A percentile compares a stretch with the other conserved stretches of the same genome.
Conservation (phyloP, 1,140 invertebrate genomes). For the Cylas formicarius region DNA sequence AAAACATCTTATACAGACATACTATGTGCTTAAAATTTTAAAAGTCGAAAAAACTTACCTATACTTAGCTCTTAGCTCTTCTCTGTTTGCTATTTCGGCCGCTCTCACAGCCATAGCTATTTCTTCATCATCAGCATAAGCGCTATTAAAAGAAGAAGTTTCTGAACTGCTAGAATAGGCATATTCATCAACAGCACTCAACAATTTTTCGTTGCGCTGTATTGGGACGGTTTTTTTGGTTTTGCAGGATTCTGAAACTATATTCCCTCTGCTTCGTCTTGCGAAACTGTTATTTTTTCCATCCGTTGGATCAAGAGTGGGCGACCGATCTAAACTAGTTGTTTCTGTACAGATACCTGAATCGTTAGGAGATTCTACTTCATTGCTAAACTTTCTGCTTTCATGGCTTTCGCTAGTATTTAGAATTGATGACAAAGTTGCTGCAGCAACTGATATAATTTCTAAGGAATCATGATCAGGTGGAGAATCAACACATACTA, state of each 20-base stretch:
- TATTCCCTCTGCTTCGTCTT: not conserved
- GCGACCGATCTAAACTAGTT: constrained; percentile 56
- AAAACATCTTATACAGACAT: not conserved
- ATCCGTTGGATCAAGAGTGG: constrained; percentile 45
- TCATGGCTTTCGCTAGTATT: constrained; percentile 43
- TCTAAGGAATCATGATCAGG: constrained; percentile 48
- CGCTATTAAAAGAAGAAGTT: constrained; percentile 73
- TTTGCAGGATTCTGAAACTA: not conserved
- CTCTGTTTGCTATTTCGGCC: constrained; percentile 71
- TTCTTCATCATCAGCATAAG: constrained; percentile 82
- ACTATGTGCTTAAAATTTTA: not conserved
- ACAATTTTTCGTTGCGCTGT: not conserved
- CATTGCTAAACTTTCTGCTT: constrained; percentile 14
- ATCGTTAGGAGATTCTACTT: constrained; percentile 48
- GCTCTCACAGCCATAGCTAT: constrained; percentile 80
- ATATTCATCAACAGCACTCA: constrained; percentile 16
- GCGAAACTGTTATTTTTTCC: too few relatives aligned
- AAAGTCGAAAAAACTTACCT: constrained; percentile 49
- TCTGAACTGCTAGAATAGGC: constrained; percentile 37
- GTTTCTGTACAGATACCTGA: constrained; percentile 67
- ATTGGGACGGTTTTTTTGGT: not conserved
- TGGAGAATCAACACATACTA: constrained; percentile 38
- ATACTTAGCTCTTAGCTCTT: constrained; percentile 74
- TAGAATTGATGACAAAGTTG: constrained; percentile 57
- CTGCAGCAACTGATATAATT: constrained; percentile 58